Evolutionary conservation across 2,797 vertebrate genomes (phyloP), one percentile per base, ranked within the genome.

Genomic region (Micromesistius poutassou): DNA sequence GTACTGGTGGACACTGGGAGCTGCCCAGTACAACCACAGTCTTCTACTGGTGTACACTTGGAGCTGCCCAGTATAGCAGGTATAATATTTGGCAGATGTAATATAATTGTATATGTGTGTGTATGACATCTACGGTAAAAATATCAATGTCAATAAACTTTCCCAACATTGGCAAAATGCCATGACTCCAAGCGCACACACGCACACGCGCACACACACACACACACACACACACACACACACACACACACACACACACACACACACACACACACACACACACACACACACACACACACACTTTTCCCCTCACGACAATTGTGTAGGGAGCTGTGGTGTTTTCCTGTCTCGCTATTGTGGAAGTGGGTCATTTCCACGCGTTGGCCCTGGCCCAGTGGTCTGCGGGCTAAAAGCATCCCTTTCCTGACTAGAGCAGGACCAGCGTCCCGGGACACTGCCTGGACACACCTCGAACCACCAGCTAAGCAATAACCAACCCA

Each of bases 291-390:
- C 55, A 28, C 62, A 28, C 62, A 8, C 3, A 9, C n/a, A 55
- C 25, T 28, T 12, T 66, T 10, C n/a, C 55, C 55, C 55, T 28
- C 25, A 68, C 62, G 55, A 62, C 55, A 62, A 62, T 68, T 28
- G 62, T 68, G 62, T 68, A 22, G 62, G 25, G 62, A 68, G 62
- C 62, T 30, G 9, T 28, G 8, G 22, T n/a, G 9, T 28, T 9
- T 68, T 68, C 62, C 62, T 68, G 62, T 68, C 25, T 68, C 62
- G 7, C n/a, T 68, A 12, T 28, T 28, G 62, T 68, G 62, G 62
- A 68, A 68, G 25, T 68, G 25, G 62, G 62, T 68, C 62, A 68
- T 68, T 68, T 68, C 62, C 62, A 68, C 62, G 25, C 28, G 25
- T 62, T 62, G 55, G 55, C 55, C 55, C 2, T 62, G 22, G 55